Evolutionary conservation across 1,140 invertebrate species (phyloP).

Genomic region (Pectinophora gossypiella): DNA sequence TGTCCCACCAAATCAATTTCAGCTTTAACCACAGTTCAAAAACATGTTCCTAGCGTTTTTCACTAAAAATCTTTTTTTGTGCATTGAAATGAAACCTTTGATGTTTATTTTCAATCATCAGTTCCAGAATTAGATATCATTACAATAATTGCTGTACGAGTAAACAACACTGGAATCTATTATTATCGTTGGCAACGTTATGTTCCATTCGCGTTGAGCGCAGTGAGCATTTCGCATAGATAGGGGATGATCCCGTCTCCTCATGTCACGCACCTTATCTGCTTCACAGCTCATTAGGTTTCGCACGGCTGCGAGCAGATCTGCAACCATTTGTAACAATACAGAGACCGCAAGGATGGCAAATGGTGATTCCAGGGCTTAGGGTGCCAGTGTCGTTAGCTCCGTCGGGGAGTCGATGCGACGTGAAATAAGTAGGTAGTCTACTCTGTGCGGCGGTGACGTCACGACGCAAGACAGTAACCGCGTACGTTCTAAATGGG

Average conservation of each 20-base stretch:
- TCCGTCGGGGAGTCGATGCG: slow-evolving; percentile 27
- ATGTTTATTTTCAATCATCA: too few species aligned
- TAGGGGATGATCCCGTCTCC: slow-evolving; percentile 57
- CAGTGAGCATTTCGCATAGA: slow-evolving; percentile 41
- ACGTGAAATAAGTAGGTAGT: slow-evolving; percentile 50
- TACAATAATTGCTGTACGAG: too few species aligned
- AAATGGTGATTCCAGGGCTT: slow-evolving; percentile 57
- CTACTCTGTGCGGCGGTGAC: slow-evolving; percentile 24
- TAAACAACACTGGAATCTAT: background rate
- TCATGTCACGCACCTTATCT: slow-evolving; percentile 66
- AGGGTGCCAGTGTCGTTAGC: slow-evolving; percentile 50
- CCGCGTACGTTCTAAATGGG: slow-evolving; percentile 58
- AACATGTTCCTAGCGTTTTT: background rate
- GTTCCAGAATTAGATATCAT: too few species aligned
- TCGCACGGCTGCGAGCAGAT: slow-evolving; percentile 57
- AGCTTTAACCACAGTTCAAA: background rate
- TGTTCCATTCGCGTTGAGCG: background rate
- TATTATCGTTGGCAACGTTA: background rate
- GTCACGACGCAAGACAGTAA: slow-evolving; percentile 51
- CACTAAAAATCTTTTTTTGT: background rate
- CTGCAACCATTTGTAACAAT: slow-evolving; percentile 71
- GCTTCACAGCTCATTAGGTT: slow-evolving; percentile 74
- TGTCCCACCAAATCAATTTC: background rate
- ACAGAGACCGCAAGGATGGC: slow-evolving; percentile 46
- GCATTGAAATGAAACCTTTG: background rate